Conservation (phyloP, 2,888 invertebrate genomes). For the Galerucella calmariensis region DNA sequence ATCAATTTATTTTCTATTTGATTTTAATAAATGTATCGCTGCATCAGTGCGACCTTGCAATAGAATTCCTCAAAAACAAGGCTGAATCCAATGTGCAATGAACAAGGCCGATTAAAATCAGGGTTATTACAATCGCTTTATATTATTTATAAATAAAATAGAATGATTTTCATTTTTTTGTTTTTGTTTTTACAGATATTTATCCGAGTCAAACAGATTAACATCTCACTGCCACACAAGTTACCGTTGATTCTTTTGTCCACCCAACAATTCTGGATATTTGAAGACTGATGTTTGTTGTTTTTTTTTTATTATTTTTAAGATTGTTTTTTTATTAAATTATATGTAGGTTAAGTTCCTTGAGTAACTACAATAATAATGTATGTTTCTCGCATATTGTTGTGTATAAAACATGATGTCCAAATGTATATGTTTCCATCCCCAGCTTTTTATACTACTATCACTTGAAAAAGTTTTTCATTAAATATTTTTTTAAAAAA, state of each 20-base stretch:
- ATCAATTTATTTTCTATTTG: constrained; percentile 31
- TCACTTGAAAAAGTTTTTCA: constrained; percentile 42
- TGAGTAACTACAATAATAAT: constrained; percentile 46
- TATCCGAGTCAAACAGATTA: constrained; percentile 40
- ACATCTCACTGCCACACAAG: constrained; percentile 64
- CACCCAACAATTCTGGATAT: constrained; percentile 61
- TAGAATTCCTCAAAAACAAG: constrained; percentile 45
- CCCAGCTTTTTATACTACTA: constrained; percentile 48
- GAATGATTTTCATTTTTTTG: constrained; percentile 21
- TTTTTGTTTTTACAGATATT: constrained; percentile 58
- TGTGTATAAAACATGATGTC: constrained; percentile 39
- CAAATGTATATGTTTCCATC: constrained; percentile 40
- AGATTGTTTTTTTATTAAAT: constrained; percentile 64
- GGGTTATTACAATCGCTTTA: constrained; percentile 51
- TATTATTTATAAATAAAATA: constrained; percentile 37
- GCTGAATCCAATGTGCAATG: constrained; percentile 45
- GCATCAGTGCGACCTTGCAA: constrained; percentile 42
- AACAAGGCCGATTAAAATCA: constrained; percentile 43
- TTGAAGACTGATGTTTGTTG: constrained; percentile 65
- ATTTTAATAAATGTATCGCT: constrained; percentile 24
- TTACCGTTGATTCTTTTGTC: constrained; percentile 64
- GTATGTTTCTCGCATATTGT: constrained; percentile 36
- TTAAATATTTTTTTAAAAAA: constrained; percentile 47
- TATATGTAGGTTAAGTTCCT: constrained; percentile 65
- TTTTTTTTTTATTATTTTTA: constrained; percentile 63